Percentiles rank a stretch among this genome's conserved stretches.
Conservation (phyloP, 2,113 vertebrate species). For the Xenotilapia flavipinnis region DNA sequence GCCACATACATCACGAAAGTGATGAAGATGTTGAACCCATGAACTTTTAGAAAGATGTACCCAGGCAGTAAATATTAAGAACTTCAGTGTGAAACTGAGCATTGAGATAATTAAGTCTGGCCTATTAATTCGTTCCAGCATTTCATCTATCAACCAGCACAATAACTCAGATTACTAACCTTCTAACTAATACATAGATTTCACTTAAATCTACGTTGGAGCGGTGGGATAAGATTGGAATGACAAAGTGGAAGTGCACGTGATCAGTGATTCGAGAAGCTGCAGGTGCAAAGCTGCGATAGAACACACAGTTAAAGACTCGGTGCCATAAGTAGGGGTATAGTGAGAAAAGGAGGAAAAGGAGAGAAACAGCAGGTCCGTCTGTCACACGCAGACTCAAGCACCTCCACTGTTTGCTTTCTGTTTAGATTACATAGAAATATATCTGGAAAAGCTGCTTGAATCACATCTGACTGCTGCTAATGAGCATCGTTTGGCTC, state of each 20-base stretch:
- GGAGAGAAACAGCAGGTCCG: background rate
- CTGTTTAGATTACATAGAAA: background rate
- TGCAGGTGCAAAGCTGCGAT: constrained; percentile 19
- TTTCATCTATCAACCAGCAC: background rate
- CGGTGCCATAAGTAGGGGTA: background rate
- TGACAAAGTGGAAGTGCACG: background rate
- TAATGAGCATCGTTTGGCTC: constrained; percentile 12
- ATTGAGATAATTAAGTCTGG: background rate
- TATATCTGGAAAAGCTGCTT: background rate
- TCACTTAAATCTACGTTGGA: background rate
- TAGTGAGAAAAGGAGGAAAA: background rate
- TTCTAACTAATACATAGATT: background rate
- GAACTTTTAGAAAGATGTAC: background rate
- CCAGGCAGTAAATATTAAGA: background rate
- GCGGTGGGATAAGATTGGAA: background rate
- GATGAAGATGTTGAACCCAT: background rate
- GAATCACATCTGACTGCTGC: background rate
- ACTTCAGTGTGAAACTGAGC: background rate
- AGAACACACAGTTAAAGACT: constrained; percentile 1
- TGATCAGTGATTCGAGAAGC: background rate
- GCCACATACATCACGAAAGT: background rate
- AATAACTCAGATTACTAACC: background rate
- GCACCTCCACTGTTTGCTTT: background rate
- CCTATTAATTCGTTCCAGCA: background rate
- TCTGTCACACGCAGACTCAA: background rate